These are phyloP conservation scores for Pedetes capensis DNA, from an alignment of 2,113 vertebrate species.

Conservation along the genomic window DNA sequence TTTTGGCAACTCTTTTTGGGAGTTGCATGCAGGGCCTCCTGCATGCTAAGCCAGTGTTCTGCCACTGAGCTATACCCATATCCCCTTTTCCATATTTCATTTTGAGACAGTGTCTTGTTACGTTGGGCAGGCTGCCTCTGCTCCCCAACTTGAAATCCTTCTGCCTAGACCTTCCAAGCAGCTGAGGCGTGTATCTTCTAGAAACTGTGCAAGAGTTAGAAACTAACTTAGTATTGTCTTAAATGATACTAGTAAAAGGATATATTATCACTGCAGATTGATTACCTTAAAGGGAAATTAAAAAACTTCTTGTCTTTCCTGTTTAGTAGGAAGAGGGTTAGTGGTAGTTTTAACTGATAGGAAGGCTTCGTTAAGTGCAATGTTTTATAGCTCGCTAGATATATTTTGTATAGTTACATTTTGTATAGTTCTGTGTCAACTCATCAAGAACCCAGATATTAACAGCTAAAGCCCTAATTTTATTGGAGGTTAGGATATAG, in stretches of 20 bases:
- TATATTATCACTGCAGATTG: too few relatives aligned
- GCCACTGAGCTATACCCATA: too few relatives aligned
- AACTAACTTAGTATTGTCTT: background rate
- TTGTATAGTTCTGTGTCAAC: background rate
- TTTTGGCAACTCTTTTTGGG: too few relatives aligned
- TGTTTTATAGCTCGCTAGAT: background rate
- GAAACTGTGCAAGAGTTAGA: background rate
- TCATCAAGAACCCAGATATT: background rate
- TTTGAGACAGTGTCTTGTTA: too few relatives aligned
- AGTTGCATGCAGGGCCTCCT: too few relatives aligned
- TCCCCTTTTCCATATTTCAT: too few relatives aligned
- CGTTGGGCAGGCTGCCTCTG: too few relatives aligned
- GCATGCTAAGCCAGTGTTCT: too few relatives aligned
- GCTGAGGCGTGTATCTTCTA: too few relatives aligned
- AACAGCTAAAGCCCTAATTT: background rate
- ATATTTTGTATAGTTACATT: background rate
- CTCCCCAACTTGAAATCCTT: too few relatives aligned
- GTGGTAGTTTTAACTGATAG: slow-evolving; percentile 23
- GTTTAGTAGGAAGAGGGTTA: background rate
- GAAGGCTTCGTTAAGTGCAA: background rate
- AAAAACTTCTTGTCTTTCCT: background rate
- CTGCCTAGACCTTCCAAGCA: too few relatives aligned
- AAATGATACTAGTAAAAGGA: background rate
- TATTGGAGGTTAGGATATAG: background rate
- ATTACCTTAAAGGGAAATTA: background rate